A percentile compares a stretch with the other conserved stretches of the same genome.
Conservation (phyloP, 2,113 vertebrate species). For the Albula glossodonta region DNA sequence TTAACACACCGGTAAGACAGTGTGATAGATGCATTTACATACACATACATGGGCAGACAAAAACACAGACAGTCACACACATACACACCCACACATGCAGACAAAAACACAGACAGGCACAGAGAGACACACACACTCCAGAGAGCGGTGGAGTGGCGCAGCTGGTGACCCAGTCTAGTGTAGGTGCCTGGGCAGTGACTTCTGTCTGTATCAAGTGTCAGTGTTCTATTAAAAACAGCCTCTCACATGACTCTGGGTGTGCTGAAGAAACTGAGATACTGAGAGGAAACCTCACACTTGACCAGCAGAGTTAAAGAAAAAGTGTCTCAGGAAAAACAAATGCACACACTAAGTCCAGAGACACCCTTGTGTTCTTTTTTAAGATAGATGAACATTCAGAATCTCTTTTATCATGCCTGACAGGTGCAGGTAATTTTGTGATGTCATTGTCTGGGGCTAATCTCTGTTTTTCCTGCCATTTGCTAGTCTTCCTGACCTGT, state of each 20-base stretch:
- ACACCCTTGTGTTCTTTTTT: not conserved
- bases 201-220: constrained; percentile 26
- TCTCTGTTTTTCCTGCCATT: constrained; percentile 28
- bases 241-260: constrained; percentile 25
- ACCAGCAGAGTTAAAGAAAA: not conserved
- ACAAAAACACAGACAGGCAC: constrained; percentile 26
- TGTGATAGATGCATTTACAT: too few species aligned
- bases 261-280: not conserved
- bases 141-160: not conserved
- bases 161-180: constrained; percentile 7
- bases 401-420: not conserved
- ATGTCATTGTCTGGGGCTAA: constrained; percentile 7
- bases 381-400: not conserved
- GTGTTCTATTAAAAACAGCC: constrained; percentile 39
- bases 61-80: not conserved
- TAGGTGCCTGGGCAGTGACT: constrained; percentile 18
- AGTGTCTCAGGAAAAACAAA: not conserved
- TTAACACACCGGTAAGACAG: too few species aligned
- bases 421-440: not conserved
- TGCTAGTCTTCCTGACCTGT: constrained; percentile 4
- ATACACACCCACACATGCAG: constrained; percentile 40
- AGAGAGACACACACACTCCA: constrained; percentile 18
- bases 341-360: not conserved
- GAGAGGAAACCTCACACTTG: not conserved
- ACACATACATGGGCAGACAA: too few species aligned